Evolutionary conservation across 2,888 invertebrate genomes (phyloP).

Genomic region (Leucoptera coffeella): DNA sequence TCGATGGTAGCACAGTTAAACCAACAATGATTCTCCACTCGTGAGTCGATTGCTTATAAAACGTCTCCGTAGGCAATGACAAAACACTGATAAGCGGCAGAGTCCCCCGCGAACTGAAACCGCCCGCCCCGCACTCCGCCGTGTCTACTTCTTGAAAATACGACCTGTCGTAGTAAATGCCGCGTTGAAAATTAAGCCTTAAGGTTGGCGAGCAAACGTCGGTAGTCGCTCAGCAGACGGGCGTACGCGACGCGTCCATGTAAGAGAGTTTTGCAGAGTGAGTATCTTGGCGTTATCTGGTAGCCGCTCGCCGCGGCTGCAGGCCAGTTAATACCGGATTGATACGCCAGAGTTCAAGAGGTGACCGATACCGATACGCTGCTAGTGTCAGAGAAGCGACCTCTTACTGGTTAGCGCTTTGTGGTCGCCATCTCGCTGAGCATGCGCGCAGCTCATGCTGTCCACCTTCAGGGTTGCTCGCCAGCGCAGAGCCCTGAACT

Average conservation of each 20-base stretch:
- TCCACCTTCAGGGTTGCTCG: too few relatives aligned
- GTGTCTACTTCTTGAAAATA: too few relatives aligned
- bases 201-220: too few relatives aligned
- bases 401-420: constrained; percentile 26
- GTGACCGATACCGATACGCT: constrained; percentile 36
- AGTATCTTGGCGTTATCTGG: constrained; percentile 25
- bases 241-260: too few relatives aligned
- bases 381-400: constrained; percentile 29
- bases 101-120: constrained; percentile 37
- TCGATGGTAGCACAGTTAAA: constrained; percentile 17
- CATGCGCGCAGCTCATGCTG: constrained; percentile 41
- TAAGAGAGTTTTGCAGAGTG: constrained; percentile 11
- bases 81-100: constrained; percentile 33
- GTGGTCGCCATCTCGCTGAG: constrained; percentile 40
- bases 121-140: constrained; percentile 1
- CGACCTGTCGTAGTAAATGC: too few relatives aligned
- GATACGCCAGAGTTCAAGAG: constrained; percentile 55
- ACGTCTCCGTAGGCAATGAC: constrained; percentile 25
- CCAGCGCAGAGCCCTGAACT: too few relatives aligned
- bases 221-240: constrained; percentile 7
- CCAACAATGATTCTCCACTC: constrained; percentile 26
- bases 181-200: too few relatives aligned
- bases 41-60: constrained; percentile 38
- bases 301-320: constrained; percentile 41
- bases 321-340: constrained; percentile 52